Conservation (phyloP, 2,797 vertebrate genomes). For the Phoebastria nigripes region DNA sequence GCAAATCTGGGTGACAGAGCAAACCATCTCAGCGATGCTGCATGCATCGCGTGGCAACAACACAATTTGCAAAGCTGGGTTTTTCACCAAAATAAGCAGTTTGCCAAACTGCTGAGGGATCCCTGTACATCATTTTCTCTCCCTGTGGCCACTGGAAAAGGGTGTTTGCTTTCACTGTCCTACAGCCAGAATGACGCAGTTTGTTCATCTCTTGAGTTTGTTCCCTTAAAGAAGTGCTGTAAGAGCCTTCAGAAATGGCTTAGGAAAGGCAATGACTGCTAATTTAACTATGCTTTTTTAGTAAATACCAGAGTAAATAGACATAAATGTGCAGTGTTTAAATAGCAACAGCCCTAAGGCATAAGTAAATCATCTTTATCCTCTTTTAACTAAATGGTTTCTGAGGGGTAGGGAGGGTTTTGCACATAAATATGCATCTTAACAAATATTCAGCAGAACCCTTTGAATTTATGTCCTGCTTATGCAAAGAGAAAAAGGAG, state of each 20-base stretch:
- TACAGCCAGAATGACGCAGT: neutral
- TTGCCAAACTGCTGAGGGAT: neutral
- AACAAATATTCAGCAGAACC: constrained; percentile 36
- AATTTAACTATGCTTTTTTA: constrained; percentile 51
- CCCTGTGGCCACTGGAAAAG: neutral
- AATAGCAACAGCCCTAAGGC: constrained; percentile 61
- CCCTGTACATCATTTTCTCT: neutral
- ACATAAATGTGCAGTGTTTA: constrained; percentile 60
- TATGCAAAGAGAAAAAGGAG: constrained; percentile 36
- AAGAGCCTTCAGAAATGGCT: neutral
- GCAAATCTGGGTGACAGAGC: neutral
- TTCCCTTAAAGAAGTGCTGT: neutral
- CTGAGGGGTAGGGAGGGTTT: constrained; percentile 33
- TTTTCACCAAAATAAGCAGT: neutral
- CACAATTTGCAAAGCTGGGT: neutral
- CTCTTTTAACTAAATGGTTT: constrained; percentile 57
- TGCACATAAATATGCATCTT: constrained; percentile 40
- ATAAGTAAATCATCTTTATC: constrained; percentile 65
- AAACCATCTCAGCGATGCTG: neutral
- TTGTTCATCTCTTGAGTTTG: neutral
- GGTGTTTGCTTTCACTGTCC: neutral
- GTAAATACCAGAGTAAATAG: constrained; percentile 66
- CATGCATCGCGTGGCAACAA: accelerated
- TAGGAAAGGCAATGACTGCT: neutral
- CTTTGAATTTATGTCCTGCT: constrained; percentile 42